These are phyloP conservation scores for Campylomormyrus tamandua DNA, from an alignment of 2,113 vertebrate genomes.

Conservation along the genomic window DNA sequence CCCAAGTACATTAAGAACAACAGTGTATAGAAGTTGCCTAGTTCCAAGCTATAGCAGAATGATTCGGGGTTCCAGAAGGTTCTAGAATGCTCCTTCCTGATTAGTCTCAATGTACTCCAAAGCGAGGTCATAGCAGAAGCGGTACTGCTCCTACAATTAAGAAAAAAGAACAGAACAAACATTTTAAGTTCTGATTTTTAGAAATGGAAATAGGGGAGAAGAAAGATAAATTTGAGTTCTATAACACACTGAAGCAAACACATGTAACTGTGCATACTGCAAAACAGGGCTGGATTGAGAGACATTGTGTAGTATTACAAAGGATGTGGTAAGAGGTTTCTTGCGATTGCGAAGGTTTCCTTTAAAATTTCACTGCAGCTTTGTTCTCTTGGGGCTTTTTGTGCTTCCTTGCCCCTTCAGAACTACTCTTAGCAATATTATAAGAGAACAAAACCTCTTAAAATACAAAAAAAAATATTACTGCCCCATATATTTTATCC, in stretches of 20 bases:
- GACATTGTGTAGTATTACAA: constrained; percentile 3
- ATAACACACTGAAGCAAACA: not conserved
- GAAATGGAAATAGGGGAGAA: not conserved
- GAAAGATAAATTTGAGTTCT: not conserved
- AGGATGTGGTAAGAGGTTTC: constrained; percentile 25
- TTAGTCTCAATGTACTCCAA: constrained; percentile 96
- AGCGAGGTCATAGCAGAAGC: constrained; percentile 94
- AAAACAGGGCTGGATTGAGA: not conserved
- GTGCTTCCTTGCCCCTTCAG: not conserved
- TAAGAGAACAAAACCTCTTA: not conserved
- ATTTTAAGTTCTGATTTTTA: not conserved
- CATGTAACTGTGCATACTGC: not conserved
- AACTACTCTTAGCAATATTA: not conserved
- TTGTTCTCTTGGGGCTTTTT: not conserved
- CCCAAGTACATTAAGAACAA: constrained; percentile 27
- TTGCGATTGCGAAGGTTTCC: not conserved
- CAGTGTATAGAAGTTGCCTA: not conserved
- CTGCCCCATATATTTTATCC: not conserved
- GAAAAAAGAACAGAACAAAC: not conserved
- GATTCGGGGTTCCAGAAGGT: not conserved
- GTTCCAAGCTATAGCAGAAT: not conserved
- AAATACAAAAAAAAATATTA: not conserved
- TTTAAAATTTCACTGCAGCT: not conserved
- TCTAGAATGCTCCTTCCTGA: constrained; percentile 26
- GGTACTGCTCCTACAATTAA: constrained; percentile 82